Evolutionary conservation across 2,113 vertebrate genomes (phyloP).

Genomic region (Petromus typicus): DNA sequence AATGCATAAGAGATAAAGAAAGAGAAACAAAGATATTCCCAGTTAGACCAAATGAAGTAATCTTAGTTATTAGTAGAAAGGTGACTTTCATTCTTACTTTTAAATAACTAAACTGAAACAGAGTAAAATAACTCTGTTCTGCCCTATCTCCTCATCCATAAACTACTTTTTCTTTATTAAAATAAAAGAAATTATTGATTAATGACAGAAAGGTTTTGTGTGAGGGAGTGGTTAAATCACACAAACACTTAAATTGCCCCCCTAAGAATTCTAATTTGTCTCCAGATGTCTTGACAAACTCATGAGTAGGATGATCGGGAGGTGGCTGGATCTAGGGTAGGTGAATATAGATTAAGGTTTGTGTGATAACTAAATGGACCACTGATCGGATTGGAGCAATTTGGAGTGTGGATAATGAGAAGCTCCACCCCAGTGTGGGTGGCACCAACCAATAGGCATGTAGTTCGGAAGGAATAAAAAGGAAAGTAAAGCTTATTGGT

Average conservation of each 20-base stretch:
- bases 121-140: not conserved
- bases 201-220: not conserved
- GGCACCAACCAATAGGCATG: not conserved
- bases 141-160: not conserved
- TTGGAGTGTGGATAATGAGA: not conserved
- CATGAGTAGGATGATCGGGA: not conserved
- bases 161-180: not conserved
- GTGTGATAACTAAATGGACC: not conserved
- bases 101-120: conserved; percentile 5
- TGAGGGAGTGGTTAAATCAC: not conserved
- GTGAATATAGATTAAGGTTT: not conserved
- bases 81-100: not conserved
- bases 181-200: not conserved
- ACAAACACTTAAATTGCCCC: not conserved
- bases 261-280: not conserved
- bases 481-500: not conserved
- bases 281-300: not conserved
- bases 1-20: not conserved
- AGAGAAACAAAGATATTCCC: not conserved
- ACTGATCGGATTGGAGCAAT: not conserved
- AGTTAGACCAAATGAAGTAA: not conserved
- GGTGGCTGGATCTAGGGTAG: not conserved
- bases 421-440: too few species aligned
- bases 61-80: not conserved
- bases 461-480: too few species aligned